Base-by-base conservation (phyloP, 2,888 invertebrate species). In the Parnassius glacialis region DNA sequence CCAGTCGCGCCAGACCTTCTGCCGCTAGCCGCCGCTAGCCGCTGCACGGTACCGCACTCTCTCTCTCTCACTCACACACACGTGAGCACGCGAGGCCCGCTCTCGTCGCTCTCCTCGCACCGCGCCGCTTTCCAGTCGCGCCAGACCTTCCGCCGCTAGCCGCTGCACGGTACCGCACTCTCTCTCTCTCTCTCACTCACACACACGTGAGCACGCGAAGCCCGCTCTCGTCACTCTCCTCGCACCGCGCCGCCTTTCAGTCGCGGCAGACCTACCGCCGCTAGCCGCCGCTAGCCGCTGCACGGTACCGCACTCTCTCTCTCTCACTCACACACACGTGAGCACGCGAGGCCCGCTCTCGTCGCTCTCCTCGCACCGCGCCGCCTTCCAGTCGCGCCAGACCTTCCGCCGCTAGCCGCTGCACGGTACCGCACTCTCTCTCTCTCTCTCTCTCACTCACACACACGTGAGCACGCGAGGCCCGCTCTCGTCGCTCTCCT, bases 381-480 rank as follows among this genome's bases (percentile, higher is more conserved):
- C 81, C 73, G 80, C 83, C 78, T 84, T 84, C 79, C 82, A 79
- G 71, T 16, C 48, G 48, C 78, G 80, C 81, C 78, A 75, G 79
- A 75, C 75, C 74, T 76, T 66, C 77, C 76, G 70, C 76, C 81
- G 72, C 78, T 76, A 79, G 72, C 61, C 57, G 52, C 51, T 9
- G 58, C 20, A 11, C 65, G 52, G 47, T 43, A 12, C 48, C 48
- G 48, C 53, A 5, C 11, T 25, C 11, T 25, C 52, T 16, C 52
- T 20, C 25, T 12, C 16, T 20, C 25, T 20, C 34, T 52, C 10
- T 11, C 25, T 34, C 34, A 5, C 34, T 34, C 34, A 5, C 34
- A 34, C 34, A 34, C 34, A 93, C 94, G 34, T 95, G 96, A 75
- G 93, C 92, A n/a, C 84, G 90, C 66, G 87, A 81, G 71, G 74